Base-by-base conservation (phyloP, 2,113 vertebrate species). In the Tursiops truncatus region DNA sequence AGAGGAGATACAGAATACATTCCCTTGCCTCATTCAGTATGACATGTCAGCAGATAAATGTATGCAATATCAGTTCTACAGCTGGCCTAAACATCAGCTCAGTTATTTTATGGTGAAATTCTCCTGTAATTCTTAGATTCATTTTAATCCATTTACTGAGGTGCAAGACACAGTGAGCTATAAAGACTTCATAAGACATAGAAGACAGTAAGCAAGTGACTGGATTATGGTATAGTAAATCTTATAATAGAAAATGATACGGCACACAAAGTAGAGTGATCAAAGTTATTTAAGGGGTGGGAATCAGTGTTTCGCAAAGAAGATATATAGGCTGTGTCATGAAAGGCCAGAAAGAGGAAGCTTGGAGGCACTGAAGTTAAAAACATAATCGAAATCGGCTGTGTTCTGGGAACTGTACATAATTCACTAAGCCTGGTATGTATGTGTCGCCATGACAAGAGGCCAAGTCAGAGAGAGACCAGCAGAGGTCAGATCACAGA, bases 51-150 rank as follows among this genome's bases (percentile, higher is more conserved):
- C 4, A 31, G 23, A 60, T 87, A 74, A 79, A 28, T 33, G 38
- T 4, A 70, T 18, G 38, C 1, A 89, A 14, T 94, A 68, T 67
- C 36, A 82, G 17, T 81, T 89, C 28, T 28, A 65, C 25, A 86
- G n/a, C 8, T 62, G 31, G 15, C 21, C 56, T 77, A 90, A 89
- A 85, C 31, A 92, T 77, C 26, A 95, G 18, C 14, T 87, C 68
- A 70, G 6, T 83, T 95, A 94, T 60, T 94, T 97, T 79, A 93
- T 33, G 33, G 62, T 71, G 14, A 90, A 73, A 84, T 89, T 65
- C 25, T 82, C 15, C 41, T 95, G 5, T 65, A 81, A 79, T 50
- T 62, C n/a, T 89, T 73, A 63, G 31, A 94, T 84, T 95, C 33
- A 95, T 76, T 97, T 91, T 89, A 85, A 76, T 62, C 12, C 20